A percentile compares a stretch with the other conserved stretches of the same genome.
Evolutionary conservation across 2,888 invertebrate genomes (phyloP).

Genomic region (Agelastica alni): DNA sequence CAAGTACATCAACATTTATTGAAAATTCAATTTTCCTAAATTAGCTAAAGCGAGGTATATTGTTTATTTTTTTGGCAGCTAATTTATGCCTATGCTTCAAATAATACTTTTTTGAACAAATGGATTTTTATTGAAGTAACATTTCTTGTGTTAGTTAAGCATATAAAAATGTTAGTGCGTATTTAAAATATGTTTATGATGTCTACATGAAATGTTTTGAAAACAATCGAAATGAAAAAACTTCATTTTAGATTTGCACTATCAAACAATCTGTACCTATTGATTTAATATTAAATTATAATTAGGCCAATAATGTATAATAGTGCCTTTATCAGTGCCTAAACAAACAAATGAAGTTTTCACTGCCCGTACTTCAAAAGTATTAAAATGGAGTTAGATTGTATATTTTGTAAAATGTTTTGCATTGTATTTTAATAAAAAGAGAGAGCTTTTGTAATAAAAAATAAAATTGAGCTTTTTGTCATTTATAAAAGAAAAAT

Average conservation of each 20-base stretch:
- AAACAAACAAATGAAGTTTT: slow-evolving; percentile 25
- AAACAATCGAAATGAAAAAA: slow-evolving; percentile 12
- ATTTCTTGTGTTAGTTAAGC: too few relatives aligned
- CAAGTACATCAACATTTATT: too few relatives aligned
- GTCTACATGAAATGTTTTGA: slow-evolving; percentile 8
- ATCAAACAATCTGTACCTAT: too few relatives aligned
- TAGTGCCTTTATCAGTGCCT: slow-evolving; percentile 52
- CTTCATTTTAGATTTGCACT: slow-evolving; percentile 13
- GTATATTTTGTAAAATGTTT: slow-evolving; percentile 54
- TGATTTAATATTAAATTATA: too few relatives aligned
- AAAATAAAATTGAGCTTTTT: slow-evolving; percentile 53
- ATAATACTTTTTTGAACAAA: too few relatives aligned
- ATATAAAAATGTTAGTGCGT: too few relatives aligned
- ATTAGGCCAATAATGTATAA: not conserved
- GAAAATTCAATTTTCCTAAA: too few relatives aligned
- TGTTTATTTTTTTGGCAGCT: too few relatives aligned
- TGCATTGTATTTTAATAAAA: slow-evolving; percentile 41
- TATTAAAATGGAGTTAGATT: slow-evolving; percentile 37
- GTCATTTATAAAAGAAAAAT: slow-evolving; percentile 51
- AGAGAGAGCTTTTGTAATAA: slow-evolving; percentile 53
- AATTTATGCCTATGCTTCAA: too few relatives aligned
- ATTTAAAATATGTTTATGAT: too few relatives aligned
- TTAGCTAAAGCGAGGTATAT: too few relatives aligned
- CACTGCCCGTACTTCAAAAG: slow-evolving; percentile 26
- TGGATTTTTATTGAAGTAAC: too few relatives aligned